Evolutionary conservation across 2,113 vertebrate species (phyloP).

Genomic region (Passerina amoena): DNA sequence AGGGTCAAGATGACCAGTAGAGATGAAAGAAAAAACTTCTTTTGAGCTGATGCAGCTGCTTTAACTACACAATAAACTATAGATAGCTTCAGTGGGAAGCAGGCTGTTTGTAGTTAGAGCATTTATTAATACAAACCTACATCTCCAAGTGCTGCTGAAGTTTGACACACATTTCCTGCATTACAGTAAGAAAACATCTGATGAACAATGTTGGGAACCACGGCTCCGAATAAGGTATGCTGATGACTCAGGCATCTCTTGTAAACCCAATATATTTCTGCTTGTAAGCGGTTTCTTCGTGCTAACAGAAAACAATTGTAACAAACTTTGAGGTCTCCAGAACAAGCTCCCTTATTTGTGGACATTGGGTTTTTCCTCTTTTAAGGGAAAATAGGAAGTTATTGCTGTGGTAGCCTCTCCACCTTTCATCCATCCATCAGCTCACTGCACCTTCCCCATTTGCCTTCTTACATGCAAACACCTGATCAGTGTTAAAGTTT

Average conservation of each 20-base stretch:
- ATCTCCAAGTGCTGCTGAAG: background rate
- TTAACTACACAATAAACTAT: slow-evolving; percentile 15
- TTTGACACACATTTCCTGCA: slow-evolving; percentile 42
- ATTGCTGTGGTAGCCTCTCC: background rate
- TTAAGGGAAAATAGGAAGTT: background rate
- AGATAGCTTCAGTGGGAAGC: slow-evolving; percentile 4
- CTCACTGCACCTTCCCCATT: background rate
- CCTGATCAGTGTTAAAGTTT: background rate
- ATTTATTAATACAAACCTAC: slow-evolving; percentile 25
- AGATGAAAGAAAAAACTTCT: background rate
- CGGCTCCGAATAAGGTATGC: background rate
- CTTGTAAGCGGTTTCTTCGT: background rate
- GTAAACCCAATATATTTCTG: background rate
- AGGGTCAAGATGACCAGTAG: background rate
- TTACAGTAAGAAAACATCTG: slow-evolving; percentile 10
- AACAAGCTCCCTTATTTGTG: background rate
- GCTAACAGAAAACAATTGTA: background rate
- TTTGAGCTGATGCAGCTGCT: background rate
- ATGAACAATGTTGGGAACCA: slow-evolving; percentile 37
- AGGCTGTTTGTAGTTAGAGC: background rate
- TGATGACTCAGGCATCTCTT: slow-evolving; percentile 34
- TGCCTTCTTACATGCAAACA: background rate
- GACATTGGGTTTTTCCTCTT: background rate
- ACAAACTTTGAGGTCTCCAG: slow-evolving; percentile 16
- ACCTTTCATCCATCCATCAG: background rate